Evolutionary conservation across 2,797 vertebrate genomes (phyloP).

Genomic region (Xenops minutus): DNA sequence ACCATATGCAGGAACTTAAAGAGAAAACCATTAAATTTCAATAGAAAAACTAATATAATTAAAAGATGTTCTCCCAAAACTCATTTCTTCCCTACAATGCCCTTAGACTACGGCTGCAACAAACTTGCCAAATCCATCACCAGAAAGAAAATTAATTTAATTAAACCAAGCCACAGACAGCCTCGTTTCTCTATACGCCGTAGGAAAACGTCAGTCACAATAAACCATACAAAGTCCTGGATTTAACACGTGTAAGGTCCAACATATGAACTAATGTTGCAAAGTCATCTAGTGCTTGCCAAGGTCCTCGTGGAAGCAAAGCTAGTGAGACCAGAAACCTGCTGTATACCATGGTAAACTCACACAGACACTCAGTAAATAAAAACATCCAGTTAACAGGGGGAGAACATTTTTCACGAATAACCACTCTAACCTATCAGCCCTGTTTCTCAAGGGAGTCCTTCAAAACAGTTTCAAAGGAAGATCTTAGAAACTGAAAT

Average conservation of each 20-base stretch:
- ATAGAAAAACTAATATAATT: neutral
- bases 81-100: neutral
- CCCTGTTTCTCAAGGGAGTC: neutral
- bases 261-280: neutral
- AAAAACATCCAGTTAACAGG: neutral
- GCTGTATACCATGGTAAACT: neutral
- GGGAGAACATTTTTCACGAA: constrained; percentile 7
- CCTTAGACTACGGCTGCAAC: neutral
- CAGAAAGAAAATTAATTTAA: neutral
- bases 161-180: neutral
- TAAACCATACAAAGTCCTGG: neutral
- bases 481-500: neutral
- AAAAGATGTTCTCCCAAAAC: neutral
- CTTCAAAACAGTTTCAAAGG: neutral
- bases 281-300: neutral
- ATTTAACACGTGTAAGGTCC: neutral
- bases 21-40: neutral
- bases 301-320: neutral
- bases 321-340: neutral
- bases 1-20: neutral
- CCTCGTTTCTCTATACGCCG: neutral
- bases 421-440: constrained; percentile 16
- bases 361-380: neutral
- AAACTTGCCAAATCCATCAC: neutral
- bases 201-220: neutral